Conservation (phyloP, 2,113 vertebrate genomes). For the Pelecanus crispus region DNA sequence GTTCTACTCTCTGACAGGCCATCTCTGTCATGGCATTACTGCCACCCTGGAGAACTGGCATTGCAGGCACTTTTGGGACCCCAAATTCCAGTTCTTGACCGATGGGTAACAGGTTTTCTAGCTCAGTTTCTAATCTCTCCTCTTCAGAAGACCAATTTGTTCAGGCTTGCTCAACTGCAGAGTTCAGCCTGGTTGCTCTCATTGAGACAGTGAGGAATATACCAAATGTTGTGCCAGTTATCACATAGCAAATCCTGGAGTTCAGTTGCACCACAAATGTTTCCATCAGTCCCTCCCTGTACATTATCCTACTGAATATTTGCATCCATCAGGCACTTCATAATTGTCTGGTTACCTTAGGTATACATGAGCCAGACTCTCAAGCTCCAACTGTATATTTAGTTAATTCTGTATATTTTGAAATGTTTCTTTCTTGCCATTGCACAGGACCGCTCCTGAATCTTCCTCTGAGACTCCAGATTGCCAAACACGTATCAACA, state of each 20-base stretch:
- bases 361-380: not conserved
- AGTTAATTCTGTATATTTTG: not conserved
- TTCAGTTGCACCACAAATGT: not conserved
- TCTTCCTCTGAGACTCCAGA: not conserved
- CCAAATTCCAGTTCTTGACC: not conserved
- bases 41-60: not conserved
- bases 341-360: not conserved
- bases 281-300: not conserved
- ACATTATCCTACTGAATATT: not conserved
- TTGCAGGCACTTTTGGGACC: not conserved
- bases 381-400: not conserved
- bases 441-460: not conserved
- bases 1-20: not conserved
- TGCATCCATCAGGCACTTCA: not conserved
- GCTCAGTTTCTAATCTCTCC: no score
- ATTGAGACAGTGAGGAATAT: not conserved
- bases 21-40: not conserved
- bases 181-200: not conserved
- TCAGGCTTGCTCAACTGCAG: not conserved
- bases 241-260: not conserved
- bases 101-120: not conserved
- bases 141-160: not conserved
- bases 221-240: not conserved
- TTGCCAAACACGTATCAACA: not conserved
- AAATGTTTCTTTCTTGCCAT: not conserved